These are phyloP conservation scores for Peromyscus nudipes DNA, from an alignment of 2,797 vertebrate species.

Conservation along the genomic window DNA sequence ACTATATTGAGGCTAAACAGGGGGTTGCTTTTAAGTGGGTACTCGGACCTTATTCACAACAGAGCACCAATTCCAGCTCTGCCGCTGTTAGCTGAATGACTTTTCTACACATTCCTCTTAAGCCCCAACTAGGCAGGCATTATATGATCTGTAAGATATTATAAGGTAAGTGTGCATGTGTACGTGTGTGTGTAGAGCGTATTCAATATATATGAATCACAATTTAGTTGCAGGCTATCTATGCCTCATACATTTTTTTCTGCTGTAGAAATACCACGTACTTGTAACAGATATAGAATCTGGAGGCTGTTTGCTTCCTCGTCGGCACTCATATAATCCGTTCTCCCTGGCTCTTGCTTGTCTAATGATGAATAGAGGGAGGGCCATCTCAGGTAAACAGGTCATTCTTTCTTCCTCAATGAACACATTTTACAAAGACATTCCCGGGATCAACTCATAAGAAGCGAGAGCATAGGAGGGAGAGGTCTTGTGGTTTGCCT, in stretches of 20 bases:
- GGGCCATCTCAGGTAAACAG: slow-evolving; percentile 62
- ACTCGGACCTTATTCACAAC: neutral
- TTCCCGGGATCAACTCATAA: neutral
- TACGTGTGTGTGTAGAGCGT: neutral
- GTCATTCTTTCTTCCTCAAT: slow-evolving; percentile 61
- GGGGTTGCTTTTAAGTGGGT: neutral
- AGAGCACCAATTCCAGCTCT: neutral
- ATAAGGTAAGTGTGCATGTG: neutral
- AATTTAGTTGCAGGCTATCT: slow-evolving; percentile 1
- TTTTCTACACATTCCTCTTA: slow-evolving; percentile 27
- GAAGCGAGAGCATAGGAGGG: slow-evolving; percentile 5
- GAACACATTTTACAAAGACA: slow-evolving; percentile 37
- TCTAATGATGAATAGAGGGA: neutral
- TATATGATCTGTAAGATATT: neutral
- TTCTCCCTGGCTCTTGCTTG: neutral
- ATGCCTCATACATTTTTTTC: neutral
- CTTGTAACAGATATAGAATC: neutral
- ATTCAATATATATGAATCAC: slow-evolving; percentile 13
- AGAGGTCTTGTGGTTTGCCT: slow-evolving; percentile 36
- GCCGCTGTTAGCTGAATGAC: neutral
- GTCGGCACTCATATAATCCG: neutral
- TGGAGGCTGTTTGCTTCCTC: neutral
- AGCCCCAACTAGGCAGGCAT: neutral
- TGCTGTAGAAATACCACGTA: neutral
- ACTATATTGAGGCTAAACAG: neutral